Base-by-base conservation (phyloP, 2,888 invertebrate genomes). In the Ephialtes manifestator region DNA sequence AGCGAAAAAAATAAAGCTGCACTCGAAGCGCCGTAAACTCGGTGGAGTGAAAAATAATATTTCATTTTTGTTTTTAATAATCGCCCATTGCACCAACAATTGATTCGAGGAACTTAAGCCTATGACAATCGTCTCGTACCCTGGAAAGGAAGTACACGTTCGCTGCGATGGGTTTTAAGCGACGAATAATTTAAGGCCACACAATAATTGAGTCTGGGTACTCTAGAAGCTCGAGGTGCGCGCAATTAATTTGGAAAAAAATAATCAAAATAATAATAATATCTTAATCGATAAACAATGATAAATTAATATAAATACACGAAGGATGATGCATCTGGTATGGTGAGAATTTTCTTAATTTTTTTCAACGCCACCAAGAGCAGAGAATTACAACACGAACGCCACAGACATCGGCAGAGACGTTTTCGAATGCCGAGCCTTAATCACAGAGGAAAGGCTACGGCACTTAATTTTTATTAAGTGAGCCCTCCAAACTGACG, bases 401-500 rank as follows among this genome's bases (percentile, higher is more conserved):
- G 70, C 11, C 35, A 84, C 75, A 81, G 85, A 82, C 48, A 11
- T 31, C 10, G 46, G 72, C 76, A 51, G 70, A 75, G 72, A 82
- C 80, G 79, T 60, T 77, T 81, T 39, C 79, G 78, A 88, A 76
- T 65, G 63, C 51, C 79, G 84, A 79, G 75, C 87, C 77, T 68
- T 81, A 87, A 86, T 87, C 88, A 88, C 87, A 87, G 81, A 86
- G 87, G 88, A 87, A 87, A 84, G 89, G 87, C 88, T 91, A 88
- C 39, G 88, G 86, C 88, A 60, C 88, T 88, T 87, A 84, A 86
- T 55, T 46, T 48, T 4, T 24, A 84, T 91, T 91, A 93, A 93
- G 91, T 70, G 93, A 90, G 92, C 89, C 89, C 89, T 93, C 92
- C 90, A 83, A 79, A 85, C 55, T 76, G 78, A 83, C 85, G 39